phyloP scores from a whole-genome alignment of 1,140 invertebrate species.

The Megalopta genalis region DNA sequence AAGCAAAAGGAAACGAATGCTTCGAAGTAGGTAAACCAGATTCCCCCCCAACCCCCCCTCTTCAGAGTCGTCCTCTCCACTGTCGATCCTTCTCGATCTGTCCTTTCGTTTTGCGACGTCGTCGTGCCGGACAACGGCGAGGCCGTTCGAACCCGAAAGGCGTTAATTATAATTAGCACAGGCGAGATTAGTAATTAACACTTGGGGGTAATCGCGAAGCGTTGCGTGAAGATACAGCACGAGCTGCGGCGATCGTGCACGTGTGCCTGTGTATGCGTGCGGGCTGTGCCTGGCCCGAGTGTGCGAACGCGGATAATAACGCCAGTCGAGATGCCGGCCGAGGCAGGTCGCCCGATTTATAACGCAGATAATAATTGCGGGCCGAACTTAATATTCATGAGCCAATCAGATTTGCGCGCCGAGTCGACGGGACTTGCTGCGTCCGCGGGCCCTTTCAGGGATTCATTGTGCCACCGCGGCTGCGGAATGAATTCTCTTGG shows the following conservation, averaged over 20 bases:
- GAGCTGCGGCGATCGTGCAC: not conserved
- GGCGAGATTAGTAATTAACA: conserved; percentile 80
- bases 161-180: conserved; percentile 80
- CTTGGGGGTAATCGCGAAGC: conserved; percentile 75
- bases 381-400: conserved; percentile 81
- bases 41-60: not conserved
- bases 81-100: conserved; percentile 57
- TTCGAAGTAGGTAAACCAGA: too few species aligned
- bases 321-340: conserved; percentile 69
- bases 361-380: conserved; percentile 81
- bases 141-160: conserved; percentile 70
- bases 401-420: conserved; percentile 80
- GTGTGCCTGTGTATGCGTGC: conserved; percentile 2
- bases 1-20: too few species aligned
- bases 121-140: conserved; percentile 37
- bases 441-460: conserved; percentile 67
- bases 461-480: conserved; percentile 66
- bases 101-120: conserved; percentile 62
- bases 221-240: conserved; percentile 61
- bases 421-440: conserved; percentile 73
- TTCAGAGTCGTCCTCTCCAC: conserved; percentile 32
- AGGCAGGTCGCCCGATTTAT: conserved; percentile 79
- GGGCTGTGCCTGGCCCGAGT: conserved; percentile 24
- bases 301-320: conserved; percentile 70
- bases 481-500: not conserved